A percentile compares a stretch with the other conserved stretches of the same genome.
Conservation (phyloP, 1,140 invertebrate species). For the Aphaenogaster floridana region DNA sequence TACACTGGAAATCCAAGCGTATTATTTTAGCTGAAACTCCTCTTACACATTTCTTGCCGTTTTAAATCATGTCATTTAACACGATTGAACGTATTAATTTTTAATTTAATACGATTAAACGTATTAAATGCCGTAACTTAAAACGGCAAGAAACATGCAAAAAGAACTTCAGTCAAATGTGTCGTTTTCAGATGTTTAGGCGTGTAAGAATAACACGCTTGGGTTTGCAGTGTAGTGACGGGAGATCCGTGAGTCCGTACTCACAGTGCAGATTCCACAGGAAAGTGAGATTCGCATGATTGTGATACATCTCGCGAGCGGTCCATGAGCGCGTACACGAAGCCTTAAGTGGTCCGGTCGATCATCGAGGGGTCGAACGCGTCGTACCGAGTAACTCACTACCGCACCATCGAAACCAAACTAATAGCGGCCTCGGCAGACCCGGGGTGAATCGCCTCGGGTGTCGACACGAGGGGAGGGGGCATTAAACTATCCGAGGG, state of each 20-base stretch:
- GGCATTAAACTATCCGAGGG: constrained; percentile 68
- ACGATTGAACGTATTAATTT: too few species aligned
- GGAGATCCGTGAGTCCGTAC: constrained; percentile 51
- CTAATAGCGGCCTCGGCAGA: constrained; percentile 76
- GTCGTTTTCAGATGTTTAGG: too few species aligned
- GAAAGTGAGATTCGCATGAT: constrained; percentile 80
- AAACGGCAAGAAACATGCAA: too few species aligned
- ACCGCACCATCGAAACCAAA: constrained; percentile 83
- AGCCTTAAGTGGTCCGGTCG: constrained; percentile 61
- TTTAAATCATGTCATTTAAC: too few species aligned
- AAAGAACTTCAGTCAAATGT: too few species aligned
- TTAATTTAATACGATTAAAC: too few species aligned
- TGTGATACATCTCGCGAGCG: constrained; percentile 81
- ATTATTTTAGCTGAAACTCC: too few species aligned
- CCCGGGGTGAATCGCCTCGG: constrained; percentile 69
- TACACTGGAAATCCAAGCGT: too few species aligned
- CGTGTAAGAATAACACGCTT: too few species aligned
- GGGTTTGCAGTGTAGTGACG: not conserved
- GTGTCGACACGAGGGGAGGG: constrained; percentile 64
- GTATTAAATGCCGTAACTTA: too few species aligned
- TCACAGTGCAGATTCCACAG: constrained; percentile 82
- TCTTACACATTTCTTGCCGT: too few species aligned
- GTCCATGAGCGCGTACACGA: constrained; percentile 31
- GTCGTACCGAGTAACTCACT: constrained; percentile 82
- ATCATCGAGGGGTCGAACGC: constrained; percentile 78